phyloP scores from a whole-genome alignment of 2,888 invertebrate genomes.

The Ectemnius cavifrons region DNA sequence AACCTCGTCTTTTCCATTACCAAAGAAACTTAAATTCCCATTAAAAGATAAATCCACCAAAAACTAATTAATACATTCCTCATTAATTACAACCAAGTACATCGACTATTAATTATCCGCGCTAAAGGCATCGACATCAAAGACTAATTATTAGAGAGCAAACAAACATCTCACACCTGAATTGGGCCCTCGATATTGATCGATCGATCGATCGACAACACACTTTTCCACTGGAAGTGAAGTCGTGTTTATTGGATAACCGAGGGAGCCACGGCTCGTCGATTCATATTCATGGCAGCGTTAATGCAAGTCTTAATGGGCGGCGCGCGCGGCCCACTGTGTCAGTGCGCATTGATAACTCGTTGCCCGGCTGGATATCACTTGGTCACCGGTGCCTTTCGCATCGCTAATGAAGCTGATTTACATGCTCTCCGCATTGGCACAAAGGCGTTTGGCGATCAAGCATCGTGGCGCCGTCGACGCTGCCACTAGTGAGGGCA shows the following conservation, averaged over 20 bases:
- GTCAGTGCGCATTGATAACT: constrained; percentile 58
- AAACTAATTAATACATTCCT: no score
- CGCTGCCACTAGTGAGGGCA: neutral
- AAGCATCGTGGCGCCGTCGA: neutral
- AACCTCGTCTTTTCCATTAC: no score
- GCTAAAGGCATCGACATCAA: no score
- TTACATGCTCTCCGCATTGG: constrained; percentile 33
- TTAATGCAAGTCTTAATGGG: constrained; percentile 55
- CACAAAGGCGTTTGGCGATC: constrained; percentile 37
- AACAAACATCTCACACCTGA: no score
- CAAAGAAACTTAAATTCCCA: no score
- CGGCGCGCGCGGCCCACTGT: constrained; percentile 24
- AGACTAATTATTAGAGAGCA: no score
- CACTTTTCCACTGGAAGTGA: no score
- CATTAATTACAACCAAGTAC: no score
- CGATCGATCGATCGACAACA: no score
- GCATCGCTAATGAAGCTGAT: constrained; percentile 63
- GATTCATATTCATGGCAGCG: constrained; percentile 59
- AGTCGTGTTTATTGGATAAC: constrained; percentile 12
- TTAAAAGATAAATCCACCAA: no score
- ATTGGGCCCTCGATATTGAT: no score
- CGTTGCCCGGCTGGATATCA: constrained; percentile 41
- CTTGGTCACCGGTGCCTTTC: constrained; percentile 34
- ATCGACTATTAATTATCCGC: no score
- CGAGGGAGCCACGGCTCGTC: constrained; percentile 25